These are phyloP conservation scores for Hemiprocne comata DNA, from an alignment of 2,113 vertebrate genomes.

Conservation along the genomic window DNA sequence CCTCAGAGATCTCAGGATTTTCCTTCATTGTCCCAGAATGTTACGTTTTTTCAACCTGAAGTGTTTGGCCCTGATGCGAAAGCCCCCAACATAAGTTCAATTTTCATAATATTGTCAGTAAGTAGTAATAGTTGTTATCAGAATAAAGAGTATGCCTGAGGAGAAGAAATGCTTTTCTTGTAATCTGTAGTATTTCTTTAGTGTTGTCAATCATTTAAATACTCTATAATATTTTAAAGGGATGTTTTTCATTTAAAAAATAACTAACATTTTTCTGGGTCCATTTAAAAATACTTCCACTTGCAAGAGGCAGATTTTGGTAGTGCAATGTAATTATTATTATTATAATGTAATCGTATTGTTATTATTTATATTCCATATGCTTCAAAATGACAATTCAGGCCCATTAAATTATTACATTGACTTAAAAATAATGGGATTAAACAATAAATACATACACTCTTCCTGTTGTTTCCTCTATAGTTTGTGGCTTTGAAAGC, in stretches of 20 bases:
- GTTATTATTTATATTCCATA: not conserved
- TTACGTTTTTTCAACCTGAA: not conserved
- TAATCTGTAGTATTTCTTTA: not conserved
- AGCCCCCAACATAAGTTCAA: not conserved
- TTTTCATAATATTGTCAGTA: not conserved
- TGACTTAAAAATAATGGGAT: not conserved
- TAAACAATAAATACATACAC: not conserved
- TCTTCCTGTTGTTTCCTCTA: not conserved
- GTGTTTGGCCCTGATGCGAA: not conserved
- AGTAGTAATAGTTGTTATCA: not conserved
- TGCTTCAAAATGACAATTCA: not conserved
- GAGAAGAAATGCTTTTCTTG: not conserved
- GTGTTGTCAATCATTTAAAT: not conserved
- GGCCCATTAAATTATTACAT: not conserved
- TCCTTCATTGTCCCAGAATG: not conserved
- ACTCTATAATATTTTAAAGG: not conserved
- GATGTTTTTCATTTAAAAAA: not conserved
- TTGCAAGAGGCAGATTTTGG: not conserved
- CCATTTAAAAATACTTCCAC: not conserved
- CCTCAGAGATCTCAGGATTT: not conserved
- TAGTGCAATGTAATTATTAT: not conserved
- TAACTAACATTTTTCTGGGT: not conserved
- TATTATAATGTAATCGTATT: no score
- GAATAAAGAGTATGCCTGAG: not conserved
- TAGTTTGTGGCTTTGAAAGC: not conserved